These are phyloP conservation scores for Pogonomyrmex californicus DNA, from an alignment of 1,140 invertebrate species.

Conservation along the genomic window DNA sequence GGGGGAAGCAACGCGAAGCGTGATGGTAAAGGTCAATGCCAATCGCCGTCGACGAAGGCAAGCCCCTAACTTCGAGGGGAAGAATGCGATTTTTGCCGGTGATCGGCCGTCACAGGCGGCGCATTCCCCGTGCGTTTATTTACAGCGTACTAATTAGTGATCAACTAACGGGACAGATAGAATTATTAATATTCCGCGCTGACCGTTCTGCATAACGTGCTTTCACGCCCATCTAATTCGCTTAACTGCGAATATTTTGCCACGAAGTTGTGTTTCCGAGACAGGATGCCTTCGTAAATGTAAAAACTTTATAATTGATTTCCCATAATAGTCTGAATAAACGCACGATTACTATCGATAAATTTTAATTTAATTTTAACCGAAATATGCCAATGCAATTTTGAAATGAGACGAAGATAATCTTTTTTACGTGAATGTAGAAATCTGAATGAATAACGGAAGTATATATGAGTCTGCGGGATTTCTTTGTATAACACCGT, in stretches of 20 bases:
- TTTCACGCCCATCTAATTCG: constrained; percentile 49
- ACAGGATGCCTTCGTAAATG: not conserved
- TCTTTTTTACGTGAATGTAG: constrained; percentile 56
- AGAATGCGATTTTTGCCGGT: constrained; percentile 63
- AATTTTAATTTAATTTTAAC: not conserved
- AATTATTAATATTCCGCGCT: constrained; percentile 52
- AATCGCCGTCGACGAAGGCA: constrained; percentile 61
- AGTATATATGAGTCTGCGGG: constrained; percentile 30
- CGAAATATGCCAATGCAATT: not conserved
- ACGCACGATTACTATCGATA: not conserved
- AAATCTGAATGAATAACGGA: constrained; percentile 48
- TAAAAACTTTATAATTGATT: constrained; percentile 7
- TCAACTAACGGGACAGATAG: constrained; percentile 41
- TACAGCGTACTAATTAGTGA: constrained; percentile 60
- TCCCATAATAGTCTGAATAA: not conserved
- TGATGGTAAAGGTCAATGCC: constrained; percentile 74
- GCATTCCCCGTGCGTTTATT: constrained; percentile 52
- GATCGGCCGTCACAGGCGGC: constrained; percentile 23
- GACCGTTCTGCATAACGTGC: not conserved
- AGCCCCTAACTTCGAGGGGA: constrained; percentile 70
- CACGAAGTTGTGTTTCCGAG: not conserved
- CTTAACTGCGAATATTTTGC: constrained; percentile 35
- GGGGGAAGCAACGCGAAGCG: constrained; percentile 59
- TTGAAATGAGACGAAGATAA: constrained; percentile 15
- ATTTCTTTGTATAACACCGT: constrained; percentile 47